Base-by-base conservation (phyloP, 2,113 vertebrate genomes). In the Pelusios castaneus region DNA sequence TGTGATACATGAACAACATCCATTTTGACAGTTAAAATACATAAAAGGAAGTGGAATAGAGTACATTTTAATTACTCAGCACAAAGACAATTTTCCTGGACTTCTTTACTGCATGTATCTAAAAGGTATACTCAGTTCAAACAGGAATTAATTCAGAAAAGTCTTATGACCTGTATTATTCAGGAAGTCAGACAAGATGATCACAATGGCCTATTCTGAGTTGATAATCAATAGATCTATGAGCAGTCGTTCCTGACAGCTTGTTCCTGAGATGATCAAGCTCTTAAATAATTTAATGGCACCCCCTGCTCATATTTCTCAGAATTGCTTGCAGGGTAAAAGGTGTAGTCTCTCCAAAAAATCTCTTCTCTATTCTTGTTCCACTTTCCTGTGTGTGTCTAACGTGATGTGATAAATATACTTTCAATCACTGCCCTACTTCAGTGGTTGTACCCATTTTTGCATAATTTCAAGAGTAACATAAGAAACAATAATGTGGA, bases 401-500 rank as follows among this genome's bases (percentile, higher is more conserved):
- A 93, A 92, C 93, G 47, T 89, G 76, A 88, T 77, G 22, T 93
- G 70, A 85, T 82, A 93, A 92, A 88, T 76, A 12, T 79, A 41
- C 52, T 96, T 97, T 97, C 92, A 89, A 89, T 97, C 96, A 94
- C n/a, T 95, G 82, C 70, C 88, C 93, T 92, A 60, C 75, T 96
- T 97, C 80, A 83, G 60, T 95, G 63, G 89, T 95, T 98, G 80
- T 85, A 93, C 84, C 80, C 88, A 88, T 95, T 97, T 98, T 97
- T 96, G 78, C 92, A 97, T 87, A 54, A 96, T 98, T 97, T 97
- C 95, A 97, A 97, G 96, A 97, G 91, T 92, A 96, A 97, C 85
- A 84, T 78, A 92, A 98, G 97, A 96, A 97, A 98, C 96, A 97
- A 98, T 98, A 98, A 98, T 98, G 98, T 98, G 97, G 92, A 98